Base-by-base conservation (phyloP, 1,140 invertebrate species). In the Asobara japonica region DNA sequence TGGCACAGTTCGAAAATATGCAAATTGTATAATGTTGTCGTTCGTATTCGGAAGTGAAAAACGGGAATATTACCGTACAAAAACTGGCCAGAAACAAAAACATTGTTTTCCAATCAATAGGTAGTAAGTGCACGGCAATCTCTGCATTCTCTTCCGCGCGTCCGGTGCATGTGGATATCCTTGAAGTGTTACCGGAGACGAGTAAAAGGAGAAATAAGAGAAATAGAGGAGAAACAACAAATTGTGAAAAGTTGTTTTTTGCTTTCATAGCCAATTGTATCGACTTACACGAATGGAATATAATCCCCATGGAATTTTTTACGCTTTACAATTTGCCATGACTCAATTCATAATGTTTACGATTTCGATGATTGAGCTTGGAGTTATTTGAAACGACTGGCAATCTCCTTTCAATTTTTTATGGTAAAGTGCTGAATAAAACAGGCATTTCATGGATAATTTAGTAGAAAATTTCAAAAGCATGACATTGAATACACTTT, bases 181-280 rank as follows among this genome's bases (percentile, higher is more conserved):
- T 56, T 56, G 51, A 56, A 13, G 51, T 56, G 51, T 56, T 56
- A 56, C 20, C 18, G 7, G 51, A 56, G 51, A 56, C 51, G 51
- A 10, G 51, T 6, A 56, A 27, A 56, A 1, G 20, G 22, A 27
- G 22, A 13, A 56, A 56, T 10, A 56, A 10, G 13, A 56, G 22
- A 56, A 56, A 25, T 56, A 27, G 51, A 10, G 7, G 51, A 51
- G 18, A 25, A 25, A 25, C 5, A 56, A 25, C 7, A 10, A 25
- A 51, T 51, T 51, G 3, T 51, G 3, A 51, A 51, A 51, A 51
- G 20, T 3, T n/a, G n/a, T 45, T 45, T 33, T 45, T 56, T 27
- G 51, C 51, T 56, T 56, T 56, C 51, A 16, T 13, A 25, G 51
- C 1, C 51, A 56, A 56, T 56, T 56, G 51, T 56, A 56, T 56